Percentiles rank a stretch among this genome's conserved stretches.
Evolutionary conservation across 2,888 invertebrate species (phyloP).

Genomic region (Plebejus anna): DNA sequence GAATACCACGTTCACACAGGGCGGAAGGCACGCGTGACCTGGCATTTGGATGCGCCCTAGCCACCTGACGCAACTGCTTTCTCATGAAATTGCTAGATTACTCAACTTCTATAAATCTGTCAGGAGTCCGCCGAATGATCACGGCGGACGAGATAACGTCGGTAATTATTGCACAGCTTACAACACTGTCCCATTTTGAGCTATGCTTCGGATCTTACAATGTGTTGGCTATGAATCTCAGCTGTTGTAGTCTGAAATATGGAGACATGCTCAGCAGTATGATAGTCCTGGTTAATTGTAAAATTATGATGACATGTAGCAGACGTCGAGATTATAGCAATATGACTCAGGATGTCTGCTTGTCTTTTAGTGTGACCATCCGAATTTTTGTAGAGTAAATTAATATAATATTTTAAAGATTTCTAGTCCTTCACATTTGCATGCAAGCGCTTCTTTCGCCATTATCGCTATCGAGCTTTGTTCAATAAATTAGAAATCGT

Average conservation of each 20-base stretch:
- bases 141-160: slow-evolving; percentile 12
- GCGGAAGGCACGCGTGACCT: slow-evolving; percentile 51
- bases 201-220: background rate
- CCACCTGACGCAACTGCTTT: slow-evolving; percentile 46
- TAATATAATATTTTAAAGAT: too few species aligned
- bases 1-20: slow-evolving; percentile 59
- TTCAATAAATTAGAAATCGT: background rate
- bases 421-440: background rate
- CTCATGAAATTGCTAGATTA: slow-evolving; percentile 40
- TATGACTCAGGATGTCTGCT: background rate
- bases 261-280: background rate
- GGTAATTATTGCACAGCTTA: slow-evolving; percentile 6
- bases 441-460: background rate
- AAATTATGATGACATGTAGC: background rate
- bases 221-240: background rate
- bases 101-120: slow-evolving; percentile 39
- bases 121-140: slow-evolving; percentile 24
- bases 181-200: slow-evolving; percentile 21
- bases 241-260: background rate
- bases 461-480: background rate
- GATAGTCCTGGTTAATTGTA: background rate
- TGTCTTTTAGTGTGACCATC: background rate
- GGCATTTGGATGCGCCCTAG: slow-evolving; percentile 54
- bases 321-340: background rate
- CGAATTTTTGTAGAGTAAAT: too few species aligned